phyloP scores from a whole-genome alignment of 2,797 vertebrate species.

The Hydrolagus colliei region DNA sequence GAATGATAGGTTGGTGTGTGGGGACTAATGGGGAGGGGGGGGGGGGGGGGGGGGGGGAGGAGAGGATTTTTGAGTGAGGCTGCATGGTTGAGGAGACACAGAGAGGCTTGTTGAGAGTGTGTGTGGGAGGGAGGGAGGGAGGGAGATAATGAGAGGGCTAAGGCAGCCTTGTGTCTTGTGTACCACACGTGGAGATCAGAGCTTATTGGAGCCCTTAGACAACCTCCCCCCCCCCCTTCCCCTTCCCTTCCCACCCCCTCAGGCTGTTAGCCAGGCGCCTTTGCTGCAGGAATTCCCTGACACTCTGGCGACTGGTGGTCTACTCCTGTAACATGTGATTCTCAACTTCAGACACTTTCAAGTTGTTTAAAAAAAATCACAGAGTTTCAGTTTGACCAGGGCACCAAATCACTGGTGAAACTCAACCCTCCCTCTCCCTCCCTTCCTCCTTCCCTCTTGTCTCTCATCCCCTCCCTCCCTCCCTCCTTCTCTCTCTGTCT shows the following conservation, averaged over 20 bases:
- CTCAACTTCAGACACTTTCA: background rate
- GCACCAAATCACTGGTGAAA: background rate
- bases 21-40: no score
- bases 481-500: no score
- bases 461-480: no score
- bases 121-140: no score
- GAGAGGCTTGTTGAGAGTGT: background rate
- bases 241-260: no score
- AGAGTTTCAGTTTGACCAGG: background rate
- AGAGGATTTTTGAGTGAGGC: background rate
- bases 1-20: no score
- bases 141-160: background rate
- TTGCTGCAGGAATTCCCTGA: background rate
- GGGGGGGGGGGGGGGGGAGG: no score
- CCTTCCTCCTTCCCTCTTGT: no score
- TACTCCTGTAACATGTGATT: background rate
- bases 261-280: slow-evolving; percentile 7
- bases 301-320: background rate
- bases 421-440: background rate
- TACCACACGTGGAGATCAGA: background rate
- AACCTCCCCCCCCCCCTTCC: no score
- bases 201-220: no score
- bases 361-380: background rate
- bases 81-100: background rate
- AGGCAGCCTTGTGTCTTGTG: background rate